Evolutionary conservation across 2,113 vertebrate genomes (phyloP).

Genomic region (Brachypodius melanocephalos): DNA sequence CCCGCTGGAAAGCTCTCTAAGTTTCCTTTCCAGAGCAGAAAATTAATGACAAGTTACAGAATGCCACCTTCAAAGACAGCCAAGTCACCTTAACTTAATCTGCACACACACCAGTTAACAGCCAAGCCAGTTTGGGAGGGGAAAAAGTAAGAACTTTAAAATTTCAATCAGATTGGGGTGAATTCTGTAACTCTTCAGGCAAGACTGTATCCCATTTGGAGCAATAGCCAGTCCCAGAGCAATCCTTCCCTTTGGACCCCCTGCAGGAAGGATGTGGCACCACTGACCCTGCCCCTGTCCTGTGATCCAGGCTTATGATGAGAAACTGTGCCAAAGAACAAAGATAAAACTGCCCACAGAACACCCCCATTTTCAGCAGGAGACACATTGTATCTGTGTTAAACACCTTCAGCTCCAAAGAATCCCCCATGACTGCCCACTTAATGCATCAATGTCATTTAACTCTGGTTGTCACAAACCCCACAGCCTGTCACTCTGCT

Average conservation of each 20-base stretch:
- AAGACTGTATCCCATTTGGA: not conserved
- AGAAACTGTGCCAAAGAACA: not conserved
- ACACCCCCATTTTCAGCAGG: not conserved
- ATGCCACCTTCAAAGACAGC: not conserved
- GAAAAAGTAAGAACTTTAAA: not conserved
- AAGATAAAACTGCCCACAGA: not conserved
- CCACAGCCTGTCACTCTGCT: not conserved
- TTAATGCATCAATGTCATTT: not conserved
- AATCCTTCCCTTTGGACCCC: not conserved
- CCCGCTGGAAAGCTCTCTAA: not conserved
- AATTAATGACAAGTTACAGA: conserved; percentile 3
- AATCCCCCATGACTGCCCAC: not conserved
- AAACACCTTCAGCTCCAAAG: not conserved
- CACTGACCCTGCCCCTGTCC: not conserved
- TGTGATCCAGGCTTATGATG: not conserved
- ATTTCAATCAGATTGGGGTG: not conserved
- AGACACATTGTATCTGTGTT: not conserved
- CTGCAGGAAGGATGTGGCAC: not conserved
- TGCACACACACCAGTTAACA: not conserved
- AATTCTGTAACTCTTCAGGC: not conserved
- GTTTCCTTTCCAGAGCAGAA: conserved; percentile 29
- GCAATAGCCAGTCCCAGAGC: not conserved
- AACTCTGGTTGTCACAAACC: not conserved
- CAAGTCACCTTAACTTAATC: not conserved
- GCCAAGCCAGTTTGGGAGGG: not conserved